Conservation (phyloP, 2,797 vertebrate species). For the Sardinella longiceps region DNA sequence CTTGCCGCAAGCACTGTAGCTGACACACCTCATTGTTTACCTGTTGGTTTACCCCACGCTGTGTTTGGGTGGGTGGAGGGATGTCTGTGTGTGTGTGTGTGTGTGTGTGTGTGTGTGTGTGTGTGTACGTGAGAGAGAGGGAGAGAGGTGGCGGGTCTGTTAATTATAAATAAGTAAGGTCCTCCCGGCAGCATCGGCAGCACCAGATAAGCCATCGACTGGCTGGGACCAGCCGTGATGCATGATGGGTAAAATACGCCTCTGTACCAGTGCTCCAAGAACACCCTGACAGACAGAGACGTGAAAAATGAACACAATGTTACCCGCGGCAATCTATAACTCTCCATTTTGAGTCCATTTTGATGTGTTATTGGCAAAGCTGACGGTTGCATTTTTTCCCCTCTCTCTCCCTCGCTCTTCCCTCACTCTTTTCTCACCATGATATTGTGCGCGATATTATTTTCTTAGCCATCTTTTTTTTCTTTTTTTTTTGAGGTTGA, state of each 20-base stretch:
- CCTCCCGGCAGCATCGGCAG: neutral
- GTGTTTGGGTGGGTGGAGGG: conserved; percentile 28
- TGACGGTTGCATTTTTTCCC: conserved; percentile 58
- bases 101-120: conserved; percentile 23
- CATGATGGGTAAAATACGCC: conserved; percentile 43
- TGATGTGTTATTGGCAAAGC: conserved; percentile 39
- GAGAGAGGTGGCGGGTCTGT: conserved; percentile 40
- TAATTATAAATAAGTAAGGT: conserved; percentile 67
- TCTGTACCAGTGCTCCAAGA: conserved; percentile 38
- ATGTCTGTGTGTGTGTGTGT: conserved; percentile 5
- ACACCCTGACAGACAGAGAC: conserved; percentile 51
- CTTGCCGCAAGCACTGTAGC: conserved; percentile 44
- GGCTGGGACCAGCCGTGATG: conserved; percentile 41
- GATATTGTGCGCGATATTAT: conserved; percentile 3
- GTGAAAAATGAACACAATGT: conserved; percentile 62
- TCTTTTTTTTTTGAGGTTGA: conserved; percentile 32
- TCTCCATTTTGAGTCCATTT: conserved; percentile 59
- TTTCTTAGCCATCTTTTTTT: neutral
- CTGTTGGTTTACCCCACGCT: conserved; percentile 45
- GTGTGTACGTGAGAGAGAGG: too few relatives aligned
- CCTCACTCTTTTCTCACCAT: neutral
- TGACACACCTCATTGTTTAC: conserved; percentile 55
- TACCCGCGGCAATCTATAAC: conserved; percentile 60
- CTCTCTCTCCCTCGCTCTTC: neutral
- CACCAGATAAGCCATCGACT: conserved; percentile 57